phyloP scores from a whole-genome alignment of 1,140 invertebrate genomes.

The Berghia stephanieae region DNA sequence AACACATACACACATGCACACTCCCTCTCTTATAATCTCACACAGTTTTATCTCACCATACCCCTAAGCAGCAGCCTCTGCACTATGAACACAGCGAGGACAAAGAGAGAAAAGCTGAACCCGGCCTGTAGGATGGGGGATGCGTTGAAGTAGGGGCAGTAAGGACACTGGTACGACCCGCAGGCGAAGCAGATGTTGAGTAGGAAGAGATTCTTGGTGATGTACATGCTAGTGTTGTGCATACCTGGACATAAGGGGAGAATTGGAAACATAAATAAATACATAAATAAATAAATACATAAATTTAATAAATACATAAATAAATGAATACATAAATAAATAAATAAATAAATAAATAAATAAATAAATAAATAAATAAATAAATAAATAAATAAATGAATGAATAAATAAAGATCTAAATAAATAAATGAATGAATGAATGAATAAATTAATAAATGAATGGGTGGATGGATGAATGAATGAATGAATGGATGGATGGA shows the following conservation, averaged over 20 bases:
- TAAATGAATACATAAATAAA: not conserved
- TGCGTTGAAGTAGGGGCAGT: constrained; percentile 77
- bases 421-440: not conserved
- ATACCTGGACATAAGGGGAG: constrained; percentile 75
- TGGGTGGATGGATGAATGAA: too few relatives aligned
- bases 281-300: not conserved
- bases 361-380: not conserved
- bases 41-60: not conserved
- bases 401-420: too few relatives aligned
- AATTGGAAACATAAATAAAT: not conserved
- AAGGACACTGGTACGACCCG: constrained; percentile 96
- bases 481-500: too few relatives aligned
- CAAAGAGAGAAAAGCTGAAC: constrained; percentile 41
- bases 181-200: constrained; percentile 98
- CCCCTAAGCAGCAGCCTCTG: constrained; percentile 34
- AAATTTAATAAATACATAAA: not conserved
- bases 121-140: constrained; percentile 50
- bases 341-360: too few relatives aligned
- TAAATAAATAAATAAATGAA: not conserved
- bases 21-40: not conserved
- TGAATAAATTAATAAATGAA: too few relatives aligned
- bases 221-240: constrained; percentile 93
- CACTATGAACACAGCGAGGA: constrained; percentile 44
- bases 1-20: not conserved
- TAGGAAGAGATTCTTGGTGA: constrained; percentile 85